Base-by-base conservation (phyloP, 2,113 vertebrate species). In the Pheucticus melanocephalus region DNA sequence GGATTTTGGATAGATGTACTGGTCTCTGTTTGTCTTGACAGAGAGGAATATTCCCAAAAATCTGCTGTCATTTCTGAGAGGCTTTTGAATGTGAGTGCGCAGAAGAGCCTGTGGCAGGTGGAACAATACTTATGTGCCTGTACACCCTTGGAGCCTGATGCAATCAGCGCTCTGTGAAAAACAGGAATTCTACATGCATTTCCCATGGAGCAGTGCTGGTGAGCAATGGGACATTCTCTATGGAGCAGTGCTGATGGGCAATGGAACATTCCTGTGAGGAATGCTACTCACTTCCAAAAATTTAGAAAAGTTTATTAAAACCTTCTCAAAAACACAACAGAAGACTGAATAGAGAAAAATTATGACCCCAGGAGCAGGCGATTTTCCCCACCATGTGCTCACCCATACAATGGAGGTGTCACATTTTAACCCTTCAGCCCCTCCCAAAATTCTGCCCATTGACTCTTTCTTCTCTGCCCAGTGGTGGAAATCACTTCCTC, bases 361-460 rank as follows among this genome's bases (percentile, higher is more conserved):
- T 31, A 20, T 0, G 3, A 54, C 5, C 0, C 28, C 10, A 1
- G 12, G 53, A 54, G 31, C 53, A 21, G 30, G 9, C 5, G 19
- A 54, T 54, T 54, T 54, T 33, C 5, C 31, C 53, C 31, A 21
- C 30, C 53, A 33, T 33, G 31, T 21, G 19, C 53, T 33, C 53
- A 54, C 30, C 5, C 53, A 54, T 12, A 21, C 19, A 21, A 21
- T 33, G 53, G 31, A 54, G 30, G 30, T 54, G 21, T 54, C 30
- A 21, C 19, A 30, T 33, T 20, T 54, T 33, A 54, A 54, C 30
- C 19, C 53, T 54, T 54, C 12, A 54, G 53, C 19, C 53, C 18
- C 19, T 33, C 5, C 53, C 30, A 21, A 54, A 33, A 5, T 54
- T 54, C 30, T 54, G 31, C 9, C 53, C 31, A 9, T 21, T 3